Conservation (phyloP, 2,113 vertebrate species). For the Lepidothrix coronata region DNA sequence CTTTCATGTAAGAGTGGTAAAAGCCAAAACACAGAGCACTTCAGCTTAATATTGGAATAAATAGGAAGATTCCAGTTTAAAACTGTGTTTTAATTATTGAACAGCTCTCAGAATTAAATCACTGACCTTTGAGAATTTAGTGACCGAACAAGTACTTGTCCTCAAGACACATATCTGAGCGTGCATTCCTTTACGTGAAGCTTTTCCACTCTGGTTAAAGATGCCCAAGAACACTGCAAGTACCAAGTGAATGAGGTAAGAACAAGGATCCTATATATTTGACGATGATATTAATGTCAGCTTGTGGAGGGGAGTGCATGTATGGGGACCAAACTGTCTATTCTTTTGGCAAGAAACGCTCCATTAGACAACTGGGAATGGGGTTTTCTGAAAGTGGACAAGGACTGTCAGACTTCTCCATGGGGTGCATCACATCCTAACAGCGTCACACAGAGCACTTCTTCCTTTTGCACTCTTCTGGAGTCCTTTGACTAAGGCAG, state of each 20-base stretch:
- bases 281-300: background rate
- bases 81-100: constrained; percentile 66
- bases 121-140: constrained; percentile 56
- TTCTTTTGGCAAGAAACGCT: background rate
- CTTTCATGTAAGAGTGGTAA: background rate
- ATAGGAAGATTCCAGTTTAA: constrained; percentile 15
- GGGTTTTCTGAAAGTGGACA: background rate
- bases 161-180: background rate
- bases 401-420: background rate
- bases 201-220: background rate
- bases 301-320: background rate
- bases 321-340: background rate
- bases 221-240: background rate
- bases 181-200: background rate
- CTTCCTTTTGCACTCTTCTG: background rate
- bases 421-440: background rate
- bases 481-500: background rate
- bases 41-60: constrained; percentile 22
- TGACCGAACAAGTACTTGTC: constrained; percentile 43
- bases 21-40: constrained; percentile 5
- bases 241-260: constrained; percentile 51
- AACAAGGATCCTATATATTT: background rate
- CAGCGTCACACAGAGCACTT: background rate
- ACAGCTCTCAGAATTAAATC: constrained; percentile 38
- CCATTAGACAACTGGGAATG: background rate